phyloP scores from a whole-genome alignment of 2,797 vertebrate genomes.

The Anguilla obscura region DNA sequence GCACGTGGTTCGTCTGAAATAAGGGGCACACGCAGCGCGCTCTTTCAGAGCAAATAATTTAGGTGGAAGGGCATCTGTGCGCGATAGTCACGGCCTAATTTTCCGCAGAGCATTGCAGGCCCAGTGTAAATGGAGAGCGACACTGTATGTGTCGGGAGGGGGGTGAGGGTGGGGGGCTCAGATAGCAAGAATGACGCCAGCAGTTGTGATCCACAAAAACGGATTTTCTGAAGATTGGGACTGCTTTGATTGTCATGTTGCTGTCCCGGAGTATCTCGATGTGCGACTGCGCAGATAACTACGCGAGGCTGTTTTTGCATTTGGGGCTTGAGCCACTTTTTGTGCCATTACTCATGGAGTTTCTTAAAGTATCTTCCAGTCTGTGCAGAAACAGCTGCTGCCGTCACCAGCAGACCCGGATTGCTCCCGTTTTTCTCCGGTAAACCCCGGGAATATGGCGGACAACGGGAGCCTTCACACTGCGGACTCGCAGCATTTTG shows the following conservation, averaged over 20 bases:
- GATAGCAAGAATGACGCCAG: not conserved
- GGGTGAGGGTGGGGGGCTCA: not conserved
- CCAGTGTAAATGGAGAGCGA: not conserved
- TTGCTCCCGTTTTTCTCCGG: not conserved
- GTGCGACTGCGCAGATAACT: not conserved
- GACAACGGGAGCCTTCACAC: not conserved
- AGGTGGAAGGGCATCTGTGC: constrained; percentile 10
- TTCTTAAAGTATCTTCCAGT: not conserved
- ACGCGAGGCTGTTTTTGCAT: not conserved
- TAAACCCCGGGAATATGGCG: not conserved
- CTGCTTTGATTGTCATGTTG: constrained; percentile 9
- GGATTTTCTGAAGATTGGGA: constrained; percentile 4
- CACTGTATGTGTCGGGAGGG: not conserved
- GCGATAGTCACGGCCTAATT: not conserved
- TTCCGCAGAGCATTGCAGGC: not conserved
- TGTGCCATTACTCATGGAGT: not conserved
- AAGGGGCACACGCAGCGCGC: not conserved
- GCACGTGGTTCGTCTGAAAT: not conserved
- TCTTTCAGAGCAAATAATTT: not conserved
- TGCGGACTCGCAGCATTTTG: not conserved
- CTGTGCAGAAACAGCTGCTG: not conserved
- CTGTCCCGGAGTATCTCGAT: not conserved
- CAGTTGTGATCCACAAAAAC: not conserved
- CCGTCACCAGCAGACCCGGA: not conserved
- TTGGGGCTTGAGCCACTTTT: not conserved